phyloP scores from a whole-genome alignment of 1,140 invertebrate genomes.

The Euura lappo region DNA sequence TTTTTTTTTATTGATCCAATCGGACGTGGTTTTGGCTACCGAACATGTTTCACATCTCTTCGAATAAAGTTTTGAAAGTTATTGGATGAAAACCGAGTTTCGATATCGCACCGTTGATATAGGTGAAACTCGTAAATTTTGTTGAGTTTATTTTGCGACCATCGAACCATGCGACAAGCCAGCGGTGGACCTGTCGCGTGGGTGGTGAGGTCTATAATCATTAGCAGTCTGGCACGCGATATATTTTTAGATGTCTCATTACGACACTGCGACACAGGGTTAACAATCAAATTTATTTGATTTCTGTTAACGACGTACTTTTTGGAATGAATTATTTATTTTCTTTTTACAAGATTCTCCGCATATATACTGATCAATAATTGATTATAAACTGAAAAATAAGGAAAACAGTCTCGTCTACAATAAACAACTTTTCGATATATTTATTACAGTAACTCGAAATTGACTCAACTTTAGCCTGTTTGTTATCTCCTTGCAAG shows the following conservation, averaged over 20 bases:
- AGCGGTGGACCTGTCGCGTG: background rate
- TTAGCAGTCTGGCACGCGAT: background rate
- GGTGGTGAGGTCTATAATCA: background rate
- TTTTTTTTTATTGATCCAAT: background rate
- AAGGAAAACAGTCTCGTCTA: too few species aligned
- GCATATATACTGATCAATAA: too few species aligned
- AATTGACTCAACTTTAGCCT: too few species aligned
- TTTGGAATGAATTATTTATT: background rate
- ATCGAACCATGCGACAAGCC: background rate
- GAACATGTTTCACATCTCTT: too few species aligned
- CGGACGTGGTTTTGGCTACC: too few species aligned
- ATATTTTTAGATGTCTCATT: background rate
- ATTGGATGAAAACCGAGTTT: background rate
- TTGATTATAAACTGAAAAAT: too few species aligned
- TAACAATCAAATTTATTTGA: background rate
- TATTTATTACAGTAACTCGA: too few species aligned
- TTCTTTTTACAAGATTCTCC: background rate
- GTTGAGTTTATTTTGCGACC: constrained; percentile 5
- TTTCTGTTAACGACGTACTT: background rate
- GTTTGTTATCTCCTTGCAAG: too few species aligned
- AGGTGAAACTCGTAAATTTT: background rate
- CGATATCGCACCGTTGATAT: background rate
- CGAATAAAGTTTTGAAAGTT: background rate
- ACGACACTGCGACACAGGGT: background rate
- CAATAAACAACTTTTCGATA: too few species aligned